Evolutionary conservation across 2,888 invertebrate species (phyloP).

Genomic region (Pachymerium ferrugineum): DNA sequence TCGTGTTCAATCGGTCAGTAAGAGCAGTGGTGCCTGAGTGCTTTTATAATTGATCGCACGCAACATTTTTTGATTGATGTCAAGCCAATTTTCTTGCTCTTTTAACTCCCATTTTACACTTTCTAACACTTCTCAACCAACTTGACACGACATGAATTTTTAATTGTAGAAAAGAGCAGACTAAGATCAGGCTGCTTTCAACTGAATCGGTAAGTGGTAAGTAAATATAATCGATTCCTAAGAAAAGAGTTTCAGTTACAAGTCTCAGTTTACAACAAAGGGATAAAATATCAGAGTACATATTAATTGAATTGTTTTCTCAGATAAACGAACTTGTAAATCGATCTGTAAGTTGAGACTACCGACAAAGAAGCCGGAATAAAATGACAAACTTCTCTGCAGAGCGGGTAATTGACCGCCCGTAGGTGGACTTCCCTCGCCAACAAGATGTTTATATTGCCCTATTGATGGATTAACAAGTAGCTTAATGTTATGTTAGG

Average conservation of each 20-base stretch:
- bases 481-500: not conserved
- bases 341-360: not conserved
- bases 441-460: not conserved
- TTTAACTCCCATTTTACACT: no score
- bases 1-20: not conserved
- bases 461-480: not conserved
- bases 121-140: no score
- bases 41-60: not conserved
- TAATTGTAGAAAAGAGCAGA: not conserved
- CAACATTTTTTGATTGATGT: not conserved
- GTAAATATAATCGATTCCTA: not conserved
- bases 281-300: not conserved
- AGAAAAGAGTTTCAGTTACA: not conserved
- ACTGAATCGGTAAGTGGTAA: not conserved
- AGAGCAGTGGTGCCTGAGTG: not conserved
- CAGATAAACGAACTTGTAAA: not conserved
- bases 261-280: not conserved
- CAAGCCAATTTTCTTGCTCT: not conserved
- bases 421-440: not conserved
- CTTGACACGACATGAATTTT: not conserved
- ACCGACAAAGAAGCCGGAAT: not conserved
- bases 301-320: not conserved
- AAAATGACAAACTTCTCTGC: not conserved
- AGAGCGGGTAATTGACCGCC: conserved; percentile 1
- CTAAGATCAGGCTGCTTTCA: not conserved